phyloP scores from a whole-genome alignment of 2,113 vertebrate species.

The Hepsetus odoe region DNA sequence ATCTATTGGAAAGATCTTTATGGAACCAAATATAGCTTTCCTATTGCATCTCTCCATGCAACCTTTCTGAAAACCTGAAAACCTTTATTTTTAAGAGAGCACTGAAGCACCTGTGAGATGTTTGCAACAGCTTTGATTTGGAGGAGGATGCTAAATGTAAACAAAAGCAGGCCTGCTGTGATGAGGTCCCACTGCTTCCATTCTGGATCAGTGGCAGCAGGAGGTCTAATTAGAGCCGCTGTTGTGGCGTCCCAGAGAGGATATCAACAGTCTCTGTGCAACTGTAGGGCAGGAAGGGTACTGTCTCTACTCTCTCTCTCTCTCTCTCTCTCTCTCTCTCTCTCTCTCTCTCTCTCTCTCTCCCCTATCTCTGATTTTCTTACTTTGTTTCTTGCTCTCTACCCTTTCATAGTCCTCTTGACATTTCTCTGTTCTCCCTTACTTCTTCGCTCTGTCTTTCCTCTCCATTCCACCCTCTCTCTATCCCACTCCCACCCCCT shows the following conservation, averaged over 20 bases:
- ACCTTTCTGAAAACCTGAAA: too few relatives aligned
- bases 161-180: slow-evolving; percentile 57
- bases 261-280: slow-evolving; percentile 56
- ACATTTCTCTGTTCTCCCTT: background rate
- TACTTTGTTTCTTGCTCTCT: background rate
- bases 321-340: slow-evolving; percentile 12
- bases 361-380: background rate
- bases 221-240: slow-evolving; percentile 63
- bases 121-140: slow-evolving; percentile 5
- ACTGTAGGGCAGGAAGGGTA: slow-evolving; percentile 49
- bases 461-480: background rate
- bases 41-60: too few relatives aligned
- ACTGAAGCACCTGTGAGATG: background rate
- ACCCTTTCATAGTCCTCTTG: too few relatives aligned
- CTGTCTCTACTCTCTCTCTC: background rate
- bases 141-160: slow-evolving; percentile 27
- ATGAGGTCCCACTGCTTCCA: slow-evolving; percentile 64
- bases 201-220: slow-evolving; percentile 65
- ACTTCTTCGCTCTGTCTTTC: background rate
- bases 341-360: background rate
- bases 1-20: background rate
- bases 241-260: slow-evolving; percentile 58
- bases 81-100: background rate
- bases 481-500: slow-evolving; percentile 10
- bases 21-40: background rate